Evolutionary conservation across 2,888 invertebrate species (phyloP), one percentile per base, ranked within the genome.

Genomic region (Pardosa pseudoannulata): DNA sequence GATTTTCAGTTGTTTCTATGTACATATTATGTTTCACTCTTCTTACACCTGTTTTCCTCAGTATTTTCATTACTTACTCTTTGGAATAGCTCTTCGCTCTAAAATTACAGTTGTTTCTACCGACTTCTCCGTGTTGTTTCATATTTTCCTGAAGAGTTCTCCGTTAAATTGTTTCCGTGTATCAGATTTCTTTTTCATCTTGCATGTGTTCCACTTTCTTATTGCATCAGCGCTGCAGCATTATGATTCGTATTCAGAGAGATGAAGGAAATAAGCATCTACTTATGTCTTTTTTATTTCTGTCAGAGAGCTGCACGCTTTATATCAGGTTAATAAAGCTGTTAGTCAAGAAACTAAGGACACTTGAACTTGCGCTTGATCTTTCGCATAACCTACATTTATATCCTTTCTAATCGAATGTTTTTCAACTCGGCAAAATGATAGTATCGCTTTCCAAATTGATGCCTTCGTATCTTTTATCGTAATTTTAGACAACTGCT

Each of bases 171-270:
- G 23, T 56, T 56, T 23, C 3, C 56, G 56, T 23, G 56, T 23
- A 23, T 56, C 56, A 23, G 23, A 56, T 56, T 23, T 11, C 56
- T 56, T 56, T 23, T 56, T 56, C 56, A 56, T 23, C 23, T 23
- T 23, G 23, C 56, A 19, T 56, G 56, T 23, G 56, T 56, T 56
- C 56, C 56, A 56, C 56, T 56, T 56, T 56, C 56, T 23, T 23
- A 56, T 56, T 56, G 56, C 56, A 56, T 56, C 23, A 56, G 56
- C 23, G 19, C n/a, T n/a, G n/a, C 0, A 6, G 56, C 56, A 56
- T 56, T 56, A 56, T 23, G 23, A 56, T 56, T 56, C 56, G 56
- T 16, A 46, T 16, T 46, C 46, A 46, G 3, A 16, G 23, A 23
- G 56, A 56, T 23, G 16, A 56, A 56, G 56, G 41, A 56, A 56